phyloP scores from a whole-genome alignment of 2,113 vertebrate species.

The Carassius auratus region DNA sequence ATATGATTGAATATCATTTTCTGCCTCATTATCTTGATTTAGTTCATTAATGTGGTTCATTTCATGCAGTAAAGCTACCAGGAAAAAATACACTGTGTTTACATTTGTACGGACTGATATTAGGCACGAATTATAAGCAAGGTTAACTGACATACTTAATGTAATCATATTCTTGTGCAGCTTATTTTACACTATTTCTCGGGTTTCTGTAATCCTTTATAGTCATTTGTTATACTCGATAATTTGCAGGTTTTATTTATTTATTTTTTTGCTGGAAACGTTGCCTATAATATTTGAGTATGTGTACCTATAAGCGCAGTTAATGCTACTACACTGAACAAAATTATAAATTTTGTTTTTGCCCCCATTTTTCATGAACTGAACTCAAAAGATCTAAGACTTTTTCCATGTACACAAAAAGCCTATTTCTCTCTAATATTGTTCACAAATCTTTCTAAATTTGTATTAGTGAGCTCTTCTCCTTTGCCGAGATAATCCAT shows the following conservation, averaged over 20 bases:
- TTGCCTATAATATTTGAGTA: not conserved
- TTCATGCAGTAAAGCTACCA: not conserved
- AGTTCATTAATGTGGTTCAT: not conserved
- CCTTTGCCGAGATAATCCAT: too few relatives aligned
- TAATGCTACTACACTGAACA: not conserved
- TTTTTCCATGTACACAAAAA: too few relatives aligned
- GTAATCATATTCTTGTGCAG: not conserved
- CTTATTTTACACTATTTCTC: constrained; percentile 6
- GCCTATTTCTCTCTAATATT: too few relatives aligned
- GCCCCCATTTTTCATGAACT: too few relatives aligned
- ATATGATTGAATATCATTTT: not conserved
- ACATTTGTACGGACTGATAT: not conserved
- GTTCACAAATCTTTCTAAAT: too few relatives aligned
- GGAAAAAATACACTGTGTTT: not conserved
- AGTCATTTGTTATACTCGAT: not conserved
- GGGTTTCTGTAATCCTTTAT: not conserved
- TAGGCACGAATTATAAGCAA: not conserved
- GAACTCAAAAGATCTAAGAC: too few relatives aligned
- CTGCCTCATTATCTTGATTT: constrained; percentile 2
- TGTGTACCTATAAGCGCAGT: not conserved
- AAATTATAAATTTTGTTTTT: too few relatives aligned
- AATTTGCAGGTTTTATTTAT: not conserved
- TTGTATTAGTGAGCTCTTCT: too few relatives aligned
- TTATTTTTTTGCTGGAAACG: not conserved
- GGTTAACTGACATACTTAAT: not conserved